Evolutionary conservation across 2,888 invertebrate genomes (phyloP).

Genomic region (Ctena decussata): DNA sequence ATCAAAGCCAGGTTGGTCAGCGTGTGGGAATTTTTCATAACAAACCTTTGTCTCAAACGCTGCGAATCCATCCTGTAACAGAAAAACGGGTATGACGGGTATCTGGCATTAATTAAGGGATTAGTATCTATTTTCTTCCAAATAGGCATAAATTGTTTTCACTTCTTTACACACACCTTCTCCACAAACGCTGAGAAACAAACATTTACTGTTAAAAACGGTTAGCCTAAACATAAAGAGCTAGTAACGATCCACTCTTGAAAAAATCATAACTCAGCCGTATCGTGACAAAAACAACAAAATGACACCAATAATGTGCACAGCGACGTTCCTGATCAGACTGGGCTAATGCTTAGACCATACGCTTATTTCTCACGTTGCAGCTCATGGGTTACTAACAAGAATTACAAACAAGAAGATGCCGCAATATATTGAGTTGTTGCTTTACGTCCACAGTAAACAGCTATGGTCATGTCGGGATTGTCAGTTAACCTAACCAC

Average conservation of each 20-base stretch:
- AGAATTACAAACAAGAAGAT: too few species aligned
- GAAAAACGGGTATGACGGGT: too few species aligned
- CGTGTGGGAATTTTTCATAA: neutral
- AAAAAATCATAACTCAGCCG: too few species aligned
- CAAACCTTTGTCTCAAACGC: neutral
- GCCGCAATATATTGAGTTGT: too few species aligned
- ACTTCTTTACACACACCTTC: neutral
- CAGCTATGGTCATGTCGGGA: too few species aligned
- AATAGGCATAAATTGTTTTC: neutral
- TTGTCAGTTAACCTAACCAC: too few species aligned
- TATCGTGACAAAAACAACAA: too few species aligned
- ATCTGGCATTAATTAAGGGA: neutral
- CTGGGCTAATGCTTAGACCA: neutral
- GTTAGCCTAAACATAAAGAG: too few species aligned
- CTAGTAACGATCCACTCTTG: too few species aligned
- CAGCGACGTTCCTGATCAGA: too few species aligned
- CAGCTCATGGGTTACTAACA: neutral
- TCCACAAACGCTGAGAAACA: neutral
- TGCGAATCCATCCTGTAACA: neutral
- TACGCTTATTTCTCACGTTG: neutral
- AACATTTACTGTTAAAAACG: neutral
- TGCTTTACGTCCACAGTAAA: too few species aligned
- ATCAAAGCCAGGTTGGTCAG: neutral
- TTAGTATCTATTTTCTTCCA: neutral
- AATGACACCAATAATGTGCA: too few species aligned